A percentile compares a stretch with the other conserved stretches of the same genome.
Evolutionary conservation across 2,888 invertebrate genomes (phyloP).

Genomic region (Mesorhabditis sp.): DNA sequence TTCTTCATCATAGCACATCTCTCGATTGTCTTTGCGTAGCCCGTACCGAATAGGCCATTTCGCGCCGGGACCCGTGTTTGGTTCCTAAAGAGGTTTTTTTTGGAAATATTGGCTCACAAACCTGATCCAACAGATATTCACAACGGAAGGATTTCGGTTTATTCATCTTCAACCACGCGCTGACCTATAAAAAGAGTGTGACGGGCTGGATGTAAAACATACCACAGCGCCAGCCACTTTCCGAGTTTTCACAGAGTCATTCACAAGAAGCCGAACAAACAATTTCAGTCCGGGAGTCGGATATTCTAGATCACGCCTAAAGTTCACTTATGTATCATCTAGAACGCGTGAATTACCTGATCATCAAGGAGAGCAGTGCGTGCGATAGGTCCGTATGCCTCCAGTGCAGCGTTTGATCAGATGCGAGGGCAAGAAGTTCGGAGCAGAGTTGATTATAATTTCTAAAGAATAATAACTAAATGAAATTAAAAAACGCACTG

Average conservation of each 20-base stretch:
- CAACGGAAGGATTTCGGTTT: slow-evolving; percentile 47
- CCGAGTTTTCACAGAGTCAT: slow-evolving; percentile 77
- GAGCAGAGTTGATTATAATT: too few species aligned
- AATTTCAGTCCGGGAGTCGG: slow-evolving; percentile 69
- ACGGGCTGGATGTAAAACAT: too few species aligned
- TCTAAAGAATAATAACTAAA: too few species aligned
- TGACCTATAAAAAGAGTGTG: slow-evolving; percentile 11
- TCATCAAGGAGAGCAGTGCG: slow-evolving; percentile 70
- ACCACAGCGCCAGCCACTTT: slow-evolving; percentile 59
- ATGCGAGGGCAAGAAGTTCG: slow-evolving; percentile 26
- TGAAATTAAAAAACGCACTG: too few species aligned
- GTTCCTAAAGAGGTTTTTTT: slow-evolving; percentile 8
- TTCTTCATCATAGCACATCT: slow-evolving; percentile 33
- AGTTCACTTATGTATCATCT: too few species aligned
- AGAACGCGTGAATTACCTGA: slow-evolving; percentile 62
- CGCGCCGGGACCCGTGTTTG: slow-evolving; percentile 40
- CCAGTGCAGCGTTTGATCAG: slow-evolving; percentile 68
- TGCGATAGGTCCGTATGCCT: slow-evolving; percentile 75
- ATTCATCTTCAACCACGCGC: slow-evolving; percentile 50
- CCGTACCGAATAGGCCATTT: slow-evolving; percentile 55
- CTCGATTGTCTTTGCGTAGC: slow-evolving; percentile 68
- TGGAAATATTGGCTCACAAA: too few species aligned
- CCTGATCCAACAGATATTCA: slow-evolving; percentile 18
- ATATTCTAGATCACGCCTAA: slow-evolving; percentile 60
- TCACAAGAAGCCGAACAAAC: slow-evolving; percentile 69